Evolutionary conservation across 1,140 invertebrate genomes (phyloP), one percentile per base, ranked within the genome.

Genomic region (Bursaphelenchus mucronatus): DNA sequence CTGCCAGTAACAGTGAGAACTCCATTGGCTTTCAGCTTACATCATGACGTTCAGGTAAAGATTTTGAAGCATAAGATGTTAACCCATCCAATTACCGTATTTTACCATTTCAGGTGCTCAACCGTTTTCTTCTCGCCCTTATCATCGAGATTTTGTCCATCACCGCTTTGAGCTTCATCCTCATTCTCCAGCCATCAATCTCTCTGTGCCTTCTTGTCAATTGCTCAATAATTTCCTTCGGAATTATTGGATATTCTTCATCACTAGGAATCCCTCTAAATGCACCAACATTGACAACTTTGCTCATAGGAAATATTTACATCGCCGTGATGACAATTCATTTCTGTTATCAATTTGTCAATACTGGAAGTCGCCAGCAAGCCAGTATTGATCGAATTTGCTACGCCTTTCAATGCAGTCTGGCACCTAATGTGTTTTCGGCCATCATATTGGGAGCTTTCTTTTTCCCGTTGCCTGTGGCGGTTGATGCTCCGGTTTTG

Each of bases 401-500:
- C 47, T 73, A 73, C 46, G 71, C 71, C 11, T 75, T 73, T 58
- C 69, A 71, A 54, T 71, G 70, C 51, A 56, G 61, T 21, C 50
- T 73, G 13, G 46, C 58, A 49, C 71, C 71, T 9, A 67, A 45
- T n/a, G 17, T 64, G 10, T 54, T 64, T 9, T 55, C 66, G 9
- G 45, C 63, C 21, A n/a, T 70, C 21, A 44, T 41, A 1, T 47
- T 55, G 44, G 7, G 44, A 47, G 30, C 15, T 49, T 52, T 75
- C 30, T 63, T 55, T 30, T 19, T 41, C 15, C 46, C 67, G 50
- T 58, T 73, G 45, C n/a, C 61, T 4, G 45, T 71, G 10, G 70
- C 46, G 10, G 11, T 66, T 0, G 19, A 61, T 30, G 49, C 66
- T 3, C 71, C 71, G 15, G 52, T 73, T 46, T 30, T 73, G n/a